phyloP scores from a whole-genome alignment of 2,113 vertebrate species.

The Centropus unirufus region DNA sequence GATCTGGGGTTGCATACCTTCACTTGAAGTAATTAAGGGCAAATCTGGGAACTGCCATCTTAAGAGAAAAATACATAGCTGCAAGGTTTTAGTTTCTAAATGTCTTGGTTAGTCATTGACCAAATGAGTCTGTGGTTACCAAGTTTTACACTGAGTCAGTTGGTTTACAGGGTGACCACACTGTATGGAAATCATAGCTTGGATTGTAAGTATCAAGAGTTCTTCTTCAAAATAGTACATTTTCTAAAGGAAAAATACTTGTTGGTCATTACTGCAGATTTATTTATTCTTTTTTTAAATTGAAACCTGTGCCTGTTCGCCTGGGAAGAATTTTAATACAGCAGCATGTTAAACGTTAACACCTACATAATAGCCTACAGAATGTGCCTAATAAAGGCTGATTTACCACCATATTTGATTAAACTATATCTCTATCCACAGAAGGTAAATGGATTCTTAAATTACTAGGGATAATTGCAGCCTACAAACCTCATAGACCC shows the following conservation, averaged over 20 bases:
- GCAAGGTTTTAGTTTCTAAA: not conserved
- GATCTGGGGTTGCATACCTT: not conserved
- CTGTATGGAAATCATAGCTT: not conserved
- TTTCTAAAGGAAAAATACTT: not conserved
- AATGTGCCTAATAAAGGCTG: conserved; percentile 63
- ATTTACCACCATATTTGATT: conserved; percentile 60
- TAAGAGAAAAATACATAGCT: not conserved
- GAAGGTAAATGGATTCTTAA: conserved; percentile 54
- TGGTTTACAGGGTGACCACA: not conserved
- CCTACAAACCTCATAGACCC: not conserved
- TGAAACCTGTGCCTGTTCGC: not conserved
- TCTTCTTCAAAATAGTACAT: not conserved
- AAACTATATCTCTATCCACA: conserved; percentile 38
- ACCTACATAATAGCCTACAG: conserved; percentile 58
- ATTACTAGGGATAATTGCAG: conserved; percentile 46
- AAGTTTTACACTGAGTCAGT: not conserved
- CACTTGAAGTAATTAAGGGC: not conserved
- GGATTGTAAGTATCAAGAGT: not conserved
- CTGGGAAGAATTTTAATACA: conserved; percentile 31
- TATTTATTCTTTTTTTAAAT: not conserved
- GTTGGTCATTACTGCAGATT: not conserved
- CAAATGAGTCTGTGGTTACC: not conserved
- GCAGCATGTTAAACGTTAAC: conserved; percentile 24
- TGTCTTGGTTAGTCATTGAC: not conserved
- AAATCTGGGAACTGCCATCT: not conserved